Percentiles rank a stretch among this genome's conserved stretches.
phyloP scores from a whole-genome alignment of 2,113 vertebrate species.

The Psophia crepitans region DNA sequence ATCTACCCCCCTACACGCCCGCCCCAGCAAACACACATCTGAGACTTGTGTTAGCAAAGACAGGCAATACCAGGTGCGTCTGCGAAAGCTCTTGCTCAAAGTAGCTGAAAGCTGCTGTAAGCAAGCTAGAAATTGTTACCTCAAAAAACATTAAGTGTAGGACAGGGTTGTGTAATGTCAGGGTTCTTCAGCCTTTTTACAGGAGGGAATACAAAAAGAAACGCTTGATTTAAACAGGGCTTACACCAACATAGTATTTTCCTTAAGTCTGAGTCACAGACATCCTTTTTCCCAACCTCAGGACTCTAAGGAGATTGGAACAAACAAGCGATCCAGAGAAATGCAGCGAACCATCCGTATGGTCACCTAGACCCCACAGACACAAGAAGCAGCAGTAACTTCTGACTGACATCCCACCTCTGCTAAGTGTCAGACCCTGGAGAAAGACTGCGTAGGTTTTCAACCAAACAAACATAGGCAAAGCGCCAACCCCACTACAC shows the following conservation, averaged over 20 bases:
- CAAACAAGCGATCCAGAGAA: neutral
- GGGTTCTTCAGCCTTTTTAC: neutral
- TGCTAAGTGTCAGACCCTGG: neutral
- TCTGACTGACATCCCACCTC: neutral
- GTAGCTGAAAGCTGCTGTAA: neutral
- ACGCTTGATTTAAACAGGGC: neutral
- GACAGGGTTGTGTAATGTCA: neutral
- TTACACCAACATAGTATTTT: neutral
- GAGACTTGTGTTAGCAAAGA: conserved; percentile 46
- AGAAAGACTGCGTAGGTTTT: neutral
- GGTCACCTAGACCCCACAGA: neutral
- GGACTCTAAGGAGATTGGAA: neutral
- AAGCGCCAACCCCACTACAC: neutral
- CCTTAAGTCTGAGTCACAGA: neutral
- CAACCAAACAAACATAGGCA: neutral
- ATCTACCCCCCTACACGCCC: conserved; percentile 70
- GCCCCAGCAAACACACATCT: conserved; percentile 62
- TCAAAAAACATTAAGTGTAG: neutral
- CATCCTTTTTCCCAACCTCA: neutral
- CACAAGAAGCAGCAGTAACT: neutral
- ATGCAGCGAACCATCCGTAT: fast-evolving
- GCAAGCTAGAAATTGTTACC: neutral
- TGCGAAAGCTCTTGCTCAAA: conserved; percentile 13
- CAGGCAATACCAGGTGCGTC: conserved; percentile 25
- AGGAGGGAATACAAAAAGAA: neutral